Percentiles rank a stretch among this genome's conserved stretches.
Evolutionary conservation across 2,797 vertebrate species (phyloP).

Genomic region (Coregonus ussuriensis): DNA sequence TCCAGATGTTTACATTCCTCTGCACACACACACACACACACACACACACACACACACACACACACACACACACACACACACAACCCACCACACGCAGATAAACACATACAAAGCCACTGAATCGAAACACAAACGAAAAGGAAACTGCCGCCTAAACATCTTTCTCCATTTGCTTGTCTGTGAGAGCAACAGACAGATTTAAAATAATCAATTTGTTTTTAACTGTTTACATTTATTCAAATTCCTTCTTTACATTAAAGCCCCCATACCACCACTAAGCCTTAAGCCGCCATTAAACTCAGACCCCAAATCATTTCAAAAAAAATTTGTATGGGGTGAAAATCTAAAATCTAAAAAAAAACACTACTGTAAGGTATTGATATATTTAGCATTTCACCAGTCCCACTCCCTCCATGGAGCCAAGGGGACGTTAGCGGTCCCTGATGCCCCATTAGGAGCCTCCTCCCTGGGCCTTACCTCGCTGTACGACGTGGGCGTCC

Average conservation of each 20-base stretch:
- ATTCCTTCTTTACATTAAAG: neutral
- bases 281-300: neutral
- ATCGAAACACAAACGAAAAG: constrained; percentile 23
- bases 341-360: no score
- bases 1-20: constrained; percentile 73
- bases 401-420: neutral
- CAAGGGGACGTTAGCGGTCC: constrained; percentile 10
- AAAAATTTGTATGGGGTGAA: no score
- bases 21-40: constrained; percentile 29
- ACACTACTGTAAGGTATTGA: no score
- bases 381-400: no score
- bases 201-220: neutral
- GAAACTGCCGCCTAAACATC: constrained; percentile 14
- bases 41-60: constrained; percentile 16
- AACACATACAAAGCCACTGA: constrained; percentile 26
- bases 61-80: constrained; percentile 29
- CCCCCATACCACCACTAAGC: neutral
- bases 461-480: constrained; percentile 86
- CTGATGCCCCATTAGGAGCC: constrained; percentile 8
- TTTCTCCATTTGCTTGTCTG: neutral
- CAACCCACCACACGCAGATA: constrained; percentile 14
- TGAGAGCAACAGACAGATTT: neutral
- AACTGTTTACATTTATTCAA: neutral
- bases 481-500: constrained; percentile 91
- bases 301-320: neutral